Evolutionary conservation across 23 tunicate species (phyloP), one percentile per base, ranked within the genome.

Genomic region (Clavelina lepadiformis): DNA sequence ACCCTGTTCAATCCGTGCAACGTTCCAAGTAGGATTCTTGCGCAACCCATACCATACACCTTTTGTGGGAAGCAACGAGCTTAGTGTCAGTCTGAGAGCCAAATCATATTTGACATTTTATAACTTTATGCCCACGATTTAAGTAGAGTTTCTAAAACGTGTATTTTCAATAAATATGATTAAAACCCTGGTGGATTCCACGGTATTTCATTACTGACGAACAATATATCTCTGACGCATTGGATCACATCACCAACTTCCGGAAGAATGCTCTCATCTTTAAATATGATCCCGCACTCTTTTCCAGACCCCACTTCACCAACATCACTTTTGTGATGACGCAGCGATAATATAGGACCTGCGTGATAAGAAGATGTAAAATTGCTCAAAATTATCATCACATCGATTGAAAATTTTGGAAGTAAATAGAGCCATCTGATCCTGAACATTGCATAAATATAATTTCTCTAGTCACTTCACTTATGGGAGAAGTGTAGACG

Each of bases 141-240:
- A n/a, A n/a, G n/a, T n/a, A n/a, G n/a, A n/a, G n/a, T n/a, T n/a
- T n/a, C n/a, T n/a, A n/a, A n/a, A n/a, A n/a, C n/a, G n/a, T n/a
- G n/a, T n/a, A n/a, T n/a, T n/a, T n/a, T n/a, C n/a, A n/a, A n/a
- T n/a, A n/a, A n/a, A 63, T 4, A 63, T 37, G 22, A 44, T 65
- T 51, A 87, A 68, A 87, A 87, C 26, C 96, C 96, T 51, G 77
- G 86, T 29, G 96, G 96, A 18, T 45, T 56, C 96, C 96, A 87
- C 1, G 38, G 51, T 18, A 74, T 26, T 5, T 56, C 20, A 1
- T 28, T 58, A 25, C 31, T 24, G n/a, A 32, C 70, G 15, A 38
- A 22, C 38, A 0, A 28, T 6, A 38, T 15, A 13, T 77, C 28
- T 5, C 34, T 37, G n/a, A n/a, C n/a, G 53, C 81, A 67, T 38